Base-by-base conservation (phyloP, 2,113 vertebrate genomes). In the Pollimyrus isidori region DNA sequence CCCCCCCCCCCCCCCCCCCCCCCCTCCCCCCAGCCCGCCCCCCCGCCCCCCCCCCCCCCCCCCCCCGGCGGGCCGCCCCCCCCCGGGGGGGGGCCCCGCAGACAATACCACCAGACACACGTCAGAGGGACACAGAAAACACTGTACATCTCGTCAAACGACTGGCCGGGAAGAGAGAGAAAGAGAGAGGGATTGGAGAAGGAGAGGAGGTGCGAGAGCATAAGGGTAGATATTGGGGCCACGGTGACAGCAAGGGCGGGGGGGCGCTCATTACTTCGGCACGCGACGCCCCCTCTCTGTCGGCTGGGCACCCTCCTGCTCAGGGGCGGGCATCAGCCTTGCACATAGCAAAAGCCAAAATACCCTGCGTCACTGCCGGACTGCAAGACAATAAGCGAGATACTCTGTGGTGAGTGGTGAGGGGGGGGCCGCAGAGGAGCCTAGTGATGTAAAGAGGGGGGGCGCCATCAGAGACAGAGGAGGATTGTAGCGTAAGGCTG, bases 81-180 rank as follows among this genome's bases (percentile, higher is more conserved):
- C 35, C 35, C 35, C 35, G 91, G 91, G 93, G 88, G 94, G 93
- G 94, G 94, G 94, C 92, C 35, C 35, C 35, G 93, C 93, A 94
- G 69, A 95, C 92, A 95, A 94, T 94, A 93, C 94, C 94, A 94
- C 94, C 92, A 93, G 94, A 95, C 92, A 90, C 89, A 92, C 0
- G 13, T 94, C 93, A 95, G 94, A 95, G 92, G 93, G 95, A 94
- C 90, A 93, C 93, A 92, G 93, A 93, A 92, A 91, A 92, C 94
- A 95, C 94, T 30, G 87, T 92, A 95, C 94, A 89, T 92, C 90
- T 76, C 65, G 56, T 87, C 89, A 35, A 93, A 95, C 94, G 92
- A 92, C 92, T 89, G 93, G 89, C 73, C 46, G 42, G 56, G 48
- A 3, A 86, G 69, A 65, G 80, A 80, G 48, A 45, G 39, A 52